phyloP scores from a whole-genome alignment of 2,797 vertebrate species.

The Serranus cabrilla region DNA sequence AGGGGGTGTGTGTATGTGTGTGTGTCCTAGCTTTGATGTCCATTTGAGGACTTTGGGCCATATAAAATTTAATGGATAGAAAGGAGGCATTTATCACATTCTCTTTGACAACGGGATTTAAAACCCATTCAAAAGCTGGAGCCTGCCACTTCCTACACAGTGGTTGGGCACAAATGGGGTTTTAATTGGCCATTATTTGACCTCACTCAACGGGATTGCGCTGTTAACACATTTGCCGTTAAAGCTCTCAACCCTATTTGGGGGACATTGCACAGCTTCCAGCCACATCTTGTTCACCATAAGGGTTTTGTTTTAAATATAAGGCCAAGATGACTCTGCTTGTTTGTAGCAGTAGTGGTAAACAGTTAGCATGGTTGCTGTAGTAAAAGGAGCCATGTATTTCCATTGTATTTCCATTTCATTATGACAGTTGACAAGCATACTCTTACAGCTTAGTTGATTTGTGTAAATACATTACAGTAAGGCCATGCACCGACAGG shows the following conservation, averaged over 20 bases:
- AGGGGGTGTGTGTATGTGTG: conserved; percentile 45
- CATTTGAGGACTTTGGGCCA: conserved; percentile 69
- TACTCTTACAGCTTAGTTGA: background rate
- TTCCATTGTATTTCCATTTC: background rate
- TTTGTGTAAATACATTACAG: background rate
- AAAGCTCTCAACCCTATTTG: conserved; percentile 37
- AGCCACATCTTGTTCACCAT: conserved; percentile 7
- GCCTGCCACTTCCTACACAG: conserved; percentile 62
- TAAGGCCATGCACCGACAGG: background rate
- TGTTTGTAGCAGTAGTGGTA: background rate
- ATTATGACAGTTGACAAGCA: background rate
- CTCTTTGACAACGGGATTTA: conserved; percentile 73
- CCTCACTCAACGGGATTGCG: conserved; percentile 64
- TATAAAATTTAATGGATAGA: conserved; percentile 79
- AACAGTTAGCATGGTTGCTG: background rate
- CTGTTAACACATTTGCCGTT: conserved; percentile 72
- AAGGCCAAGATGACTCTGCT: background rate
- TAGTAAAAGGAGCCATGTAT: background rate
- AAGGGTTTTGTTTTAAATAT: conserved; percentile 11
- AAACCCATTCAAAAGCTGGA: conserved; percentile 60
- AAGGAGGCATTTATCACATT: conserved; percentile 80
- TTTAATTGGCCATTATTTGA: conserved; percentile 80
- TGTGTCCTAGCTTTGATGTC: conserved; percentile 80
- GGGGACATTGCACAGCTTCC: conserved; percentile 44
- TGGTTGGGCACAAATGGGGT: conserved; percentile 61